These are phyloP conservation scores for Rotaria sp. DNA, from an alignment of 2,888 invertebrate species.

Conservation along the genomic window DNA sequence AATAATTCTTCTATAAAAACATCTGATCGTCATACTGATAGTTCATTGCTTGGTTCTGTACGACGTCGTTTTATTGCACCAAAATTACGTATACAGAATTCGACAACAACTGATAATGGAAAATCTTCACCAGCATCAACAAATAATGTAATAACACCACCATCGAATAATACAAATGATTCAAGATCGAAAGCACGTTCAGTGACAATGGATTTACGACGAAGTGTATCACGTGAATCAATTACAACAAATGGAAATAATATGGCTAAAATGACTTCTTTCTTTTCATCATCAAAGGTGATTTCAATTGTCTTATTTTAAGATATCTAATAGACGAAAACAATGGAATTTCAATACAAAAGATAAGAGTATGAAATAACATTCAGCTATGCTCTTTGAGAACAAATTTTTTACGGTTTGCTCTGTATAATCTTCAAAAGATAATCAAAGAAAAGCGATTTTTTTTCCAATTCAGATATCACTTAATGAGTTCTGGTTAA, in stretches of 20 bases:
- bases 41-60: not conserved
- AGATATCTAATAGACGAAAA: too few species aligned
- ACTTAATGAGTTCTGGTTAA: too few species aligned
- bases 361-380: too few species aligned
- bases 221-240: constrained; percentile 18
- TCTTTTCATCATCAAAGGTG: not conserved
- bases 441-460: too few species aligned
- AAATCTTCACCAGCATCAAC: not conserved
- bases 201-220: not conserved
- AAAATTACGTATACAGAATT: not conserved
- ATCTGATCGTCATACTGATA: not conserved
- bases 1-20: not conserved
- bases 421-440: too few species aligned
- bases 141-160: not conserved
- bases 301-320: too few species aligned
- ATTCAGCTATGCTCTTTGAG: too few species aligned
- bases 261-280: not conserved
- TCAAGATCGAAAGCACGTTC: not conserved
- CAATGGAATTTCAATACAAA: too few species aligned
- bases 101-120: not conserved
- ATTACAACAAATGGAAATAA: not conserved
- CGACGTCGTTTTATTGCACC: not conserved
- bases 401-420: too few species aligned
- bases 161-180: not conserved
- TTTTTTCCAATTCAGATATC: too few species aligned